Evolutionary conservation across 2,888 invertebrate genomes (phyloP).

Genomic region (Phania funesta): DNA sequence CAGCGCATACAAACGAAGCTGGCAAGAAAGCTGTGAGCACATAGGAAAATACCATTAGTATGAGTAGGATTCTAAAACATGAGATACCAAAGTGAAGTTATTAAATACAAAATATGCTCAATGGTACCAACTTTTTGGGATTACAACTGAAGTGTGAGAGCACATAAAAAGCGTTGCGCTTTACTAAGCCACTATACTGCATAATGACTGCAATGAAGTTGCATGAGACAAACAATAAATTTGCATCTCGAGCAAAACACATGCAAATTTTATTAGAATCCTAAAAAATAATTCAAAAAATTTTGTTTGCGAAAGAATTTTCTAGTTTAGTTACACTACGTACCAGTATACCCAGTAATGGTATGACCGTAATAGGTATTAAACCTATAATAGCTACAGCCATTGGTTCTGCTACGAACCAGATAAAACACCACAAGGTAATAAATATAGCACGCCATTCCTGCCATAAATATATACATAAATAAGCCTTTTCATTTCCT

Average conservation of each 20-base stretch:
- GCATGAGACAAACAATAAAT: slow-evolving; percentile 28
- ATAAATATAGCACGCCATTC: slow-evolving; percentile 37
- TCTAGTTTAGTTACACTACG: not conserved
- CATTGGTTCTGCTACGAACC: slow-evolving; percentile 27
- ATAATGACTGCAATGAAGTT: slow-evolving; percentile 39
- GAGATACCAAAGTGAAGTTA: not conserved
- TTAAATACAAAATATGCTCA: not conserved
- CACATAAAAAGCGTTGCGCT: not conserved
- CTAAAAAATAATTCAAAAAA: not conserved
- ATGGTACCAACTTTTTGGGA: slow-evolving; percentile 5
- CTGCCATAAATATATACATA: slow-evolving; percentile 2
- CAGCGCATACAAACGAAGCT: slow-evolving; percentile 41
- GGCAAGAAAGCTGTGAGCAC: slow-evolving; percentile 22
- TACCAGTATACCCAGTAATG: slow-evolving; percentile 45
- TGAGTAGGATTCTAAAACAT: not conserved
- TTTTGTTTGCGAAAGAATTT: not conserved
- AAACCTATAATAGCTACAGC: slow-evolving; percentile 17
- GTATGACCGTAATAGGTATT: slow-evolving; percentile 34
- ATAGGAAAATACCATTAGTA: slow-evolving; percentile 24
- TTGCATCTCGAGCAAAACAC: slow-evolving; percentile 39
- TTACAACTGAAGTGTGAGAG: not conserved
- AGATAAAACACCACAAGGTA: slow-evolving; percentile 29
- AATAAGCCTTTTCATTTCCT: not conserved
- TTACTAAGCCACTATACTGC: not conserved
- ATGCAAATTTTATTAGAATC: slow-evolving; percentile 39